Conservation (phyloP, 2,113 vertebrate genomes). For the Myrmecophaga tridactyla region DNA sequence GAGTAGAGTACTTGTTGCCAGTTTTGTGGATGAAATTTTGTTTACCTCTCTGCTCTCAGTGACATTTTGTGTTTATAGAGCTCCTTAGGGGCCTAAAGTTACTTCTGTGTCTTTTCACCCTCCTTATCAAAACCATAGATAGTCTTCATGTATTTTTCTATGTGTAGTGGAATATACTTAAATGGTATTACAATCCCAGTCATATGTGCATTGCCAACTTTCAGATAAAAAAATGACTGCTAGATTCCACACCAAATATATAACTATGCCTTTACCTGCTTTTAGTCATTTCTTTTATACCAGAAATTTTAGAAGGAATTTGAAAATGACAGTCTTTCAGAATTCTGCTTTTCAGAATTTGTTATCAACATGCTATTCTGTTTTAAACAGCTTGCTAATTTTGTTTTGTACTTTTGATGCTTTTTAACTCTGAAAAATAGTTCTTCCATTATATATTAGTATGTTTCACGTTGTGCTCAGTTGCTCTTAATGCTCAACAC, state of each 20-base stretch:
- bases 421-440: background rate
- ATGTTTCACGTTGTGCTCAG: background rate
- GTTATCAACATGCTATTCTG: background rate
- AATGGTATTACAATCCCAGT: background rate
- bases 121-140: background rate
- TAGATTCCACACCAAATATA: background rate
- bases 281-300: constrained; percentile 26
- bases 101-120: background rate
- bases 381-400: constrained; percentile 8
- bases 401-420: background rate
- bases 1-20: background rate
- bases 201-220: background rate
- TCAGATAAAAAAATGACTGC: background rate
- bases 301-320: background rate
- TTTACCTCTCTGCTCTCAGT: background rate
- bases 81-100: background rate
- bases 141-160: background rate
- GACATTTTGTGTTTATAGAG: background rate
- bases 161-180: background rate
- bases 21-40: background rate
- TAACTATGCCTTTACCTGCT: background rate
- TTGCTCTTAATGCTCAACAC: background rate
- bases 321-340: constrained; percentile 33
- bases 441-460: background rate
- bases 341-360: constrained; percentile 5